Conservation (phyloP, 1,140 invertebrate species). For the Drosophila sucinea region DNA sequence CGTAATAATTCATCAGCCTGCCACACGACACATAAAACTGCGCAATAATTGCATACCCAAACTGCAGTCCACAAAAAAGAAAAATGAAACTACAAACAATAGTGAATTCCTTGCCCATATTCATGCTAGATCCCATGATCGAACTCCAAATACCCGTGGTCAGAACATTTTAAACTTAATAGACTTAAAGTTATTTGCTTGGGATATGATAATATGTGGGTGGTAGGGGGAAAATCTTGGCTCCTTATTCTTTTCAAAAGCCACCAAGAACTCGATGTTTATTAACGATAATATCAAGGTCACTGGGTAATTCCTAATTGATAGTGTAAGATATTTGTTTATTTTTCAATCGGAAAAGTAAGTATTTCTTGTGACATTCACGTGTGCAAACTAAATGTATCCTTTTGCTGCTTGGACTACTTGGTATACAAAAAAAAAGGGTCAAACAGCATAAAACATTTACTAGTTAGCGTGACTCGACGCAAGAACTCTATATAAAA, state of each 20-base stretch:
- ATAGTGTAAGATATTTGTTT: no score
- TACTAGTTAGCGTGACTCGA: constrained; percentile 16
- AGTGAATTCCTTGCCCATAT: neutral
- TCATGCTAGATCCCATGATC: neutral
- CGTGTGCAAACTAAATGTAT: neutral
- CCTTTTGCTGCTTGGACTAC: neutral
- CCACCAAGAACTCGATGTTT: no score
- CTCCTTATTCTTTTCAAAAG: no score
- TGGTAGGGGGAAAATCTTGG: no score
- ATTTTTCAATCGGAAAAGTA: no score
- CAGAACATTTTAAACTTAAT: neutral
- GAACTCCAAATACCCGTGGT: neutral
- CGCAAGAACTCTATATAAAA: constrained; percentile 26
- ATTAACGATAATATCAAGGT: no score
- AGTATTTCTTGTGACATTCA: no score
- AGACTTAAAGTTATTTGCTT: neutral
- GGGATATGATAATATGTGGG: no score
- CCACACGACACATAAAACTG: constrained; percentile 63
- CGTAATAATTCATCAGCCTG: constrained; percentile 73
- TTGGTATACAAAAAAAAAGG: constrained; percentile 21
- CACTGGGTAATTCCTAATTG: no score
- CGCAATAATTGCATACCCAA: constrained; percentile 64
- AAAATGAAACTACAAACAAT: constrained; percentile 15
- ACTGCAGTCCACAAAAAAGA: constrained; percentile 9
- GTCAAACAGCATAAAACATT: constrained; percentile 32